Evolutionary conservation across 2,113 vertebrate genomes (phyloP), one percentile per base, ranked within the genome.

Genomic region (Chaenocephalus aceratus): DNA sequence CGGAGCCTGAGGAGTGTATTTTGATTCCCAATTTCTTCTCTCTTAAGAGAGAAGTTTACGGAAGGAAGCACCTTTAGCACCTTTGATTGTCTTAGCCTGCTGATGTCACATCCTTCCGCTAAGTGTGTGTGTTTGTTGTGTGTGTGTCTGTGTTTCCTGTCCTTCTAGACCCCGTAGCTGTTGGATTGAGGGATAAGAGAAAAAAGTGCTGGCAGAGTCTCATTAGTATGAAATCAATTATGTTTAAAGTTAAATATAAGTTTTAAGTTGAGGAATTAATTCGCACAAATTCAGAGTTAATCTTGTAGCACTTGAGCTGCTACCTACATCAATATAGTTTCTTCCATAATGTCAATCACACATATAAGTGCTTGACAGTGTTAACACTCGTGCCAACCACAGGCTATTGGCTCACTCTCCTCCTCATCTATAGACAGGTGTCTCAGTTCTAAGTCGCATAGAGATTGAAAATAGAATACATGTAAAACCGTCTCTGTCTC

Each of bases 1-100:
- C 88, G 16, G 21, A 75, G 4, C 91, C 91, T 94, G 93, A 44
- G 21, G 41, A 65, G 93, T 68, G 92, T 94, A 94, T 96, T 97
- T 97, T 96, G 94, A 96, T 96, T 97, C 95, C 95, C 94, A 95
- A 95, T 96, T 96, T 95, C 89, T 94, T 85, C 94, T 95, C 62
- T 95, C 95, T 95, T 94, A 95, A 71, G 53, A 49, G 52, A 96
- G 95, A 96, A 94, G 96, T 97, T 97, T 96, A 95, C 95, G 96
- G 96, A 98, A 98, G 97, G 97, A 98, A 98, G 96, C 97, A 98
- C 97, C 97, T 98, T 98, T 97, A 96, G 59, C 96, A 97, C 96
- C 97, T 98, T 97, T 97, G 96, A 98, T 98, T 99, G 96, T 99
- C 96, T 94, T 93, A 93, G 95, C 95, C 95, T 96, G 92, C 95